phyloP scores from a whole-genome alignment of 2,113 vertebrate genomes.

The Leucosticte australis region DNA sequence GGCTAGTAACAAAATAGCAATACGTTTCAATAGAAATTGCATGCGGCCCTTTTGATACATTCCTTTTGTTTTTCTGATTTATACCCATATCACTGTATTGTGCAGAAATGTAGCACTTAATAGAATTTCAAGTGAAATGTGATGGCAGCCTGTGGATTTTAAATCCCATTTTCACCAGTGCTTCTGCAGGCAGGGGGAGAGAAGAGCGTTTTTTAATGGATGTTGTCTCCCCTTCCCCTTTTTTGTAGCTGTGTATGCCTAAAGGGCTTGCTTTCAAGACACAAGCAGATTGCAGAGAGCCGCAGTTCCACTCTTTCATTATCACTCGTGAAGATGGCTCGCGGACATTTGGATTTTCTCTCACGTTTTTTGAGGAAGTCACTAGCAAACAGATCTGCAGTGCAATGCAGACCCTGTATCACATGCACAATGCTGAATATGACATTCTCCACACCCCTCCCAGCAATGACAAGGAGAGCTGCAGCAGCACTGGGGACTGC shows the following conservation, averaged over 20 bases:
- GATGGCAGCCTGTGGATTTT: background rate
- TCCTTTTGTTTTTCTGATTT: background rate
- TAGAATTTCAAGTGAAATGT: background rate
- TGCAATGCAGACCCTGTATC: conserved; percentile 98
- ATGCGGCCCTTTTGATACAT: background rate
- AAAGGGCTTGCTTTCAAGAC: conserved; percentile 97
- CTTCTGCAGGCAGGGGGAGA: background rate
- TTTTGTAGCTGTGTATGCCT: conserved; percentile 95
- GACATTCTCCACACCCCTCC: conserved; percentile 85
- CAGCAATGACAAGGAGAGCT: conserved; percentile 69
- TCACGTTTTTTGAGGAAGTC: conserved; percentile 98
- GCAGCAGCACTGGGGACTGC: conserved; percentile 75
- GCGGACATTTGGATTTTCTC: conserved; percentile 94
- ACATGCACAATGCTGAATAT: conserved; percentile 98
- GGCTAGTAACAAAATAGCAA: background rate
- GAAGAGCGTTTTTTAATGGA: background rate
- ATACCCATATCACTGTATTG: background rate
- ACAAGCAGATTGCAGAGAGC: conserved; percentile 88
- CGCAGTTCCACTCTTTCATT: conserved; percentile 97
- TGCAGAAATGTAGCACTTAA: background rate
- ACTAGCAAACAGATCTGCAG: conserved; percentile 99
- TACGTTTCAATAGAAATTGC: background rate
- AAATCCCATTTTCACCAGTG: background rate
- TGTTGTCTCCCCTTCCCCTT: background rate
- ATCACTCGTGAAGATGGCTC: conserved; percentile 99